phyloP scores from a whole-genome alignment of 2,113 vertebrate species.

The Amazona vittata region DNA sequence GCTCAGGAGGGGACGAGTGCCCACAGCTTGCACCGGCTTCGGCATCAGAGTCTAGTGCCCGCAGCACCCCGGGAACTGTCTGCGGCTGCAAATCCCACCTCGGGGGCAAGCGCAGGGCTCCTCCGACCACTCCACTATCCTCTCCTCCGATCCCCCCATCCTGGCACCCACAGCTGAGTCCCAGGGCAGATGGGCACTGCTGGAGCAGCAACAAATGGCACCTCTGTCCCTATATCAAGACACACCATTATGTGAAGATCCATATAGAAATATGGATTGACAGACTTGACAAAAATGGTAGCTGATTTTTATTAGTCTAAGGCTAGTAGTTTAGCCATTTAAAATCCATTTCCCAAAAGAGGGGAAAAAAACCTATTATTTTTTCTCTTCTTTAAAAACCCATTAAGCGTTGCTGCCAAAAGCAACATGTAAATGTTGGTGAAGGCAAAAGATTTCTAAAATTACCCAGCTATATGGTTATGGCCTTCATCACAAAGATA shows the following conservation, averaged over 20 bases:
- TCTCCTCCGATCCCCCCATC: neutral
- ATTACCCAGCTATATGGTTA: constrained; percentile 76
- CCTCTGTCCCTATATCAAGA: constrained; percentile 64
- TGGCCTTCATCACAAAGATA: constrained; percentile 79
- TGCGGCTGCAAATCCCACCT: neutral
- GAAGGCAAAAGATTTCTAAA: constrained; percentile 81
- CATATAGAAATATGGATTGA: constrained; percentile 75
- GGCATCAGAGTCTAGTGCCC: neutral
- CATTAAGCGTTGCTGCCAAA: constrained; percentile 78
- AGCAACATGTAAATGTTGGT: constrained; percentile 79
- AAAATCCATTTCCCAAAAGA: constrained; percentile 82
- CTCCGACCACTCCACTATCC: neutral
- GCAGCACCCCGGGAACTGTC: neutral
- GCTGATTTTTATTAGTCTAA: constrained; percentile 80
- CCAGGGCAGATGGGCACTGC: neutral
- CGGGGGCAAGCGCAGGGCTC: neutral
- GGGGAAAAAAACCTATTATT: constrained; percentile 76
- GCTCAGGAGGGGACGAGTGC: neutral
- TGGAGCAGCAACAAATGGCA: constrained; percentile 59
- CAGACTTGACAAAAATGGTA: constrained; percentile 76
- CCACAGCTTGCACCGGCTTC: neutral
- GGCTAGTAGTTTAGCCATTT: constrained; percentile 85
- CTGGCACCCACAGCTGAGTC: neutral
- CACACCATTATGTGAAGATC: constrained; percentile 70
- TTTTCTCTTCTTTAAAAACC: constrained; percentile 81